Evolutionary conservation across 1,140 invertebrate genomes (phyloP).

Genomic region (Drosophila ercepeae): DNA sequence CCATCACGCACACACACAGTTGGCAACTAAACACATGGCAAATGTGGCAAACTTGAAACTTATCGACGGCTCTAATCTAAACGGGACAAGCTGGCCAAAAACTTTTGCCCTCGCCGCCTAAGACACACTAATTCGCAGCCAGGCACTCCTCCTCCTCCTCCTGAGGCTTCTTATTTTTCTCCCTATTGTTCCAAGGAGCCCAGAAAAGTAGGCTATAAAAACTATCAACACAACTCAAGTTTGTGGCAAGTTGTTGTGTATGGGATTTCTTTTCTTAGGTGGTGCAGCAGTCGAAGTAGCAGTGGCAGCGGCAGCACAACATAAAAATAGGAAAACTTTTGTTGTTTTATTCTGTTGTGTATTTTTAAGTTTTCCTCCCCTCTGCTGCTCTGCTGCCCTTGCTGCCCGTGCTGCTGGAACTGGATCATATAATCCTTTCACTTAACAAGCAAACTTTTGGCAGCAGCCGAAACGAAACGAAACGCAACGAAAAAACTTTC

Average conservation of each 20-base stretch:
- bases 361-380: conserved; percentile 58
- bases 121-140: conserved; percentile 74
- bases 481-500: conserved; percentile 42
- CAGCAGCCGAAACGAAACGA: conserved; percentile 62
- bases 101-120: conserved; percentile 48
- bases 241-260: conserved; percentile 55
- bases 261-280: conserved; percentile 52
- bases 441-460: conserved; percentile 81
- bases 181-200: conserved; percentile 29
- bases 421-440: conserved; percentile 82
- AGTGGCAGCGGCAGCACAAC: conserved; percentile 67
- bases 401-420: conserved; percentile 1
- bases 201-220: conserved; percentile 78
- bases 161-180: neutral
- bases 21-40: conserved; percentile 73
- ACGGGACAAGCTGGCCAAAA: conserved; percentile 67
- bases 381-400: conserved; percentile 1
- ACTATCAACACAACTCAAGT: conserved; percentile 77
- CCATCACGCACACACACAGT: conserved; percentile 28
- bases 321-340: conserved; percentile 78
- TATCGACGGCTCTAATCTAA: conserved; percentile 78
- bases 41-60: conserved; percentile 68
- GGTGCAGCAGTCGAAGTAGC: conserved; percentile 49
- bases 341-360: conserved; percentile 61
- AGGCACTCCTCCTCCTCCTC: conserved; percentile 7